phyloP scores from a whole-genome alignment of 2,113 vertebrate genomes.

The Dicrurus megarhynchus region DNA sequence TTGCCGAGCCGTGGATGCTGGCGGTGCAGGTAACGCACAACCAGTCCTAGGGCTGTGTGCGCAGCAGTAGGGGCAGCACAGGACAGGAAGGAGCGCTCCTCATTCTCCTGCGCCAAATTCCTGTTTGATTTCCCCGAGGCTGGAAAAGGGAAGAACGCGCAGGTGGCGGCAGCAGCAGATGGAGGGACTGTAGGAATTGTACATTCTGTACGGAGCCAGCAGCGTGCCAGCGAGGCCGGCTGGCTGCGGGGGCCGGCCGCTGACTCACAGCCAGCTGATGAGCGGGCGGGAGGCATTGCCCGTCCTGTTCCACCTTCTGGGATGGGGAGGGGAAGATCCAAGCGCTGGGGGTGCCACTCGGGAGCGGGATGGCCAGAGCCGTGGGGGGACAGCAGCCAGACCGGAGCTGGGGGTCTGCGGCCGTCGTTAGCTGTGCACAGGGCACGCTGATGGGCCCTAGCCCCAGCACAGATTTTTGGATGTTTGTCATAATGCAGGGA shows the following conservation, averaged over 20 bases:
- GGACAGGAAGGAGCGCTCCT: not conserved
- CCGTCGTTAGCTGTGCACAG: accelerated
- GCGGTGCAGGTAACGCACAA: not conserved
- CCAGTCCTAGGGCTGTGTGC: accelerated
- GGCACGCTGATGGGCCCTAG: accelerated
- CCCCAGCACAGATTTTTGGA: not conserved
- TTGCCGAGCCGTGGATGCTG: too few relatives aligned
- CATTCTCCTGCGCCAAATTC: not conserved
- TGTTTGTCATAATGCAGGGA: accelerated
- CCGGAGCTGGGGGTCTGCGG: not conserved
- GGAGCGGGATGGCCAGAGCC: not conserved
- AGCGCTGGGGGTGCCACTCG: not conserved
- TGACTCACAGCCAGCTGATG: slow-evolving; percentile 28
- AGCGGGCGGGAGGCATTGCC: not conserved
- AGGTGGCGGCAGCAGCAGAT: slow-evolving; percentile 20
- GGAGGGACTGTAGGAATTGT: not conserved
- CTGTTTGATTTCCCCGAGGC: not conserved
- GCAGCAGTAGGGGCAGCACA: not conserved
- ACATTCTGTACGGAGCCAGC: not conserved
- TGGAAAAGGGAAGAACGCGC: not conserved
- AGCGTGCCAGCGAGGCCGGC: not conserved
- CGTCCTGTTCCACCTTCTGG: accelerated
- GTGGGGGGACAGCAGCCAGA: not conserved
- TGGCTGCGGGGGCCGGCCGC: not conserved
- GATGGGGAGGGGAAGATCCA: not conserved